phyloP scores from a whole-genome alignment of 2,113 vertebrate genomes.

The Myiagra hebetior region DNA sequence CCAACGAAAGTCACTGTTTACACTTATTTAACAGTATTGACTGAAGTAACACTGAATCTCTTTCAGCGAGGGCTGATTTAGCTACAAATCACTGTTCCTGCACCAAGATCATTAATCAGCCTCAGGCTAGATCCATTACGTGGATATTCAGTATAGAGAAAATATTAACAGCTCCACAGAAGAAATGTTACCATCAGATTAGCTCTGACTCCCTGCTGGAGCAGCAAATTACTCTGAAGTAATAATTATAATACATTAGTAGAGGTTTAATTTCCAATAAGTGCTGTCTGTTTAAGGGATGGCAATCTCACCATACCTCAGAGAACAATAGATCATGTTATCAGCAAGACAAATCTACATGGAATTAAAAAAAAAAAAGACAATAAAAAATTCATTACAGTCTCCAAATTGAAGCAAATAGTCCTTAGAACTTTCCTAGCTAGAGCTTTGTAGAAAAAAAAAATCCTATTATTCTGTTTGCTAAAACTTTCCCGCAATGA shows the following conservation, averaged over 20 bases:
- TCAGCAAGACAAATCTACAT: slow-evolving; percentile 63
- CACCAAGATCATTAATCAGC: slow-evolving; percentile 74
- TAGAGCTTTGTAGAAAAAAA: background rate
- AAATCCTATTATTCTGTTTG: background rate
- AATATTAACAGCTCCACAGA: slow-evolving; percentile 68
- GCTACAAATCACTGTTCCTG: slow-evolving; percentile 74
- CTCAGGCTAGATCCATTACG: slow-evolving; percentile 70
- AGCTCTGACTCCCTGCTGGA: slow-evolving; percentile 71
- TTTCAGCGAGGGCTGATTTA: slow-evolving; percentile 67
- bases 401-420: slow-evolving; percentile 33
- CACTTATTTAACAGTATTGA: slow-evolving; percentile 74
- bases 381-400: slow-evolving; percentile 62
- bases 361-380: slow-evolving; percentile 2
- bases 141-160: slow-evolving; percentile 65
- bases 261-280: slow-evolving; percentile 79
- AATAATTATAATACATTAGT: slow-evolving; percentile 79
- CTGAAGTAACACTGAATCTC: slow-evolving; percentile 61
- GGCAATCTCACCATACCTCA: slow-evolving; percentile 57
- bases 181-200: slow-evolving; percentile 66
- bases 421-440: background rate
- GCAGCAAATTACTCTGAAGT: slow-evolving; percentile 76
- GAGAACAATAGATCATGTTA: slow-evolving; percentile 70
- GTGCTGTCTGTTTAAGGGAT: slow-evolving; percentile 73
- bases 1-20: slow-evolving; percentile 54
- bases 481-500: background rate